These are phyloP conservation scores for Phylloscopus collybita DNA, from an alignment of 2,797 vertebrate species.

Conservation along the genomic window DNA sequence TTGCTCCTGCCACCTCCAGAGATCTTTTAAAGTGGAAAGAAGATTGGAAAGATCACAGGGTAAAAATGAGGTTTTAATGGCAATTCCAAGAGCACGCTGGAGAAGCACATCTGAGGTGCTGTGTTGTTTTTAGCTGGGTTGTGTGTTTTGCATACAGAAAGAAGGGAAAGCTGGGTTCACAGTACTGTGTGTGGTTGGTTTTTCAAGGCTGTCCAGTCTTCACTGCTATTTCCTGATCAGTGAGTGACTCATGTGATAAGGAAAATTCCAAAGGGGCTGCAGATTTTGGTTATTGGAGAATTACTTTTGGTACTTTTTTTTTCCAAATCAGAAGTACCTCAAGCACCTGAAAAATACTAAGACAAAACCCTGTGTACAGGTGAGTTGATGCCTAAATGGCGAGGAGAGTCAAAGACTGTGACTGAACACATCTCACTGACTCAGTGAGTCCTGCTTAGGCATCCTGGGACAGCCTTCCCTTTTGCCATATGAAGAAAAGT, in stretches of 20 bases:
- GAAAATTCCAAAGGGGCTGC: background rate
- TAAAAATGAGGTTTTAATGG: background rate
- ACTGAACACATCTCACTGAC: background rate
- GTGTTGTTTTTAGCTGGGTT: background rate
- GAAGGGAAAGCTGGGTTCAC: background rate
- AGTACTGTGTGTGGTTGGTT: background rate
- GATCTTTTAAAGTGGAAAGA: conserved; percentile 27
- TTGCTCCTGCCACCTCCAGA: conserved; percentile 9
- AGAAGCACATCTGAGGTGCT: background rate
- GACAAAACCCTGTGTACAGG: background rate
- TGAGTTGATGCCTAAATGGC: background rate
- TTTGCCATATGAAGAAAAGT: background rate
- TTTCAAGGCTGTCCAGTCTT: background rate
- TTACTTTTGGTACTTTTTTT: background rate
- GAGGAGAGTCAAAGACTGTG: background rate
- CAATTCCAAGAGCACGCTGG: background rate
- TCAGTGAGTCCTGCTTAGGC: background rate
- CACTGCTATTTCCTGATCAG: background rate
- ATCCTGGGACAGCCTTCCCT: background rate
- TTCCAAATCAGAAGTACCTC: background rate
- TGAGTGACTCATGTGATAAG: background rate
- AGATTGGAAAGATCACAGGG: background rate
- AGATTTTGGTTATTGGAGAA: background rate
- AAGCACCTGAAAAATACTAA: background rate
- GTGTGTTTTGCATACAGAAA: background rate